phyloP scores from a whole-genome alignment of 2,113 vertebrate species.

The Hyperopisus bebe region DNA sequence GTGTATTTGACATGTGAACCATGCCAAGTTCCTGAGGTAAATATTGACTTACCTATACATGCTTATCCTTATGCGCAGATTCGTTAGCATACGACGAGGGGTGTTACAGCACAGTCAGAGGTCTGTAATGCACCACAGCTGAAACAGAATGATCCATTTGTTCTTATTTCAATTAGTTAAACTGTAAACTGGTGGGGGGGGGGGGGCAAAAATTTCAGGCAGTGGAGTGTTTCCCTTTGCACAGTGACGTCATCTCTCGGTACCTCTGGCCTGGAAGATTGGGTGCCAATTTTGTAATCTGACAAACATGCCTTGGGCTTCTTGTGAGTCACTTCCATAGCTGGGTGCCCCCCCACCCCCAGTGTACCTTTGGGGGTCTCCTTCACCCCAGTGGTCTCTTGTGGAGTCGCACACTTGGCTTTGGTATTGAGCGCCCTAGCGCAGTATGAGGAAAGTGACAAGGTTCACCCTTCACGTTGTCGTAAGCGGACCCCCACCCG shows the following conservation, averaged over 20 bases:
- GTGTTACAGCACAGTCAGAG: not conserved
- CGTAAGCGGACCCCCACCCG: not conserved
- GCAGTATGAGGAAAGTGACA: not conserved
- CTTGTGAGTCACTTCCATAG: not conserved
- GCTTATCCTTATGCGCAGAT: not conserved
- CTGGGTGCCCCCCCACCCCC: not conserved
- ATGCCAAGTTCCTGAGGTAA: not conserved
- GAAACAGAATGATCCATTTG: not conserved
- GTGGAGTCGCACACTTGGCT: not conserved
- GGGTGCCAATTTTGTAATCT: constrained; percentile 1
- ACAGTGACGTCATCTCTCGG: not conserved
- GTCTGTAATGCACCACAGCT: not conserved
- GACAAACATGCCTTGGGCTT: not conserved
- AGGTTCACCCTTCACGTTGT: not conserved
- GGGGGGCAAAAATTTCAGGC: not conserved
- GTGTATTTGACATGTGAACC: not conserved
- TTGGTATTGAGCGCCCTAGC: not conserved
- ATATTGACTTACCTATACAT: not conserved
- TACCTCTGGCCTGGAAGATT: not conserved
- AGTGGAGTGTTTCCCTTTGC: not conserved
- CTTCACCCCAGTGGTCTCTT: constrained; percentile 36
- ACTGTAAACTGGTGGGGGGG: not conserved
- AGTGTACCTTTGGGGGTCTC: not conserved
- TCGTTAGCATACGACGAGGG: not conserved
- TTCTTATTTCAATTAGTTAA: not conserved